Percentiles rank a stretch among this genome's conserved stretches.
phyloP scores from a whole-genome alignment of 2,888 invertebrate genomes.

The Thalpophila matura region DNA sequence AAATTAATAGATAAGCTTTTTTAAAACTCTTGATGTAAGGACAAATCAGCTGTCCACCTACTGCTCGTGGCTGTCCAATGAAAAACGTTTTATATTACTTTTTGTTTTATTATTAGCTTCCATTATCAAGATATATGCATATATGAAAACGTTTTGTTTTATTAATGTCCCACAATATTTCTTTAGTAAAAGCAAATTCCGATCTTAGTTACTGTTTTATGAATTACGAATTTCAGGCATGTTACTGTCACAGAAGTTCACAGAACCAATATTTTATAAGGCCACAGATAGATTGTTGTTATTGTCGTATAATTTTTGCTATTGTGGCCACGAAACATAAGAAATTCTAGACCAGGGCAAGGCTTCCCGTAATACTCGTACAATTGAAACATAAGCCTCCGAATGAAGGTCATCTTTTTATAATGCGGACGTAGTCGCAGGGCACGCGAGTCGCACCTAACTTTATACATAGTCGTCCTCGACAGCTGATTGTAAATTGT shows the following conservation, averaged over 20 bases:
- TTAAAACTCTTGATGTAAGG: constrained; percentile 31
- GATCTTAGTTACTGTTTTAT: no score
- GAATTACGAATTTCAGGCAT: no score
- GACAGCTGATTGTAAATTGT: constrained; percentile 59
- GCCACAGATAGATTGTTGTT: neutral
- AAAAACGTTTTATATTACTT: constrained; percentile 30
- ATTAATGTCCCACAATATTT: neutral
- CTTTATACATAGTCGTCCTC: constrained; percentile 46
- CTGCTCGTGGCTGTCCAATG: constrained; percentile 2
- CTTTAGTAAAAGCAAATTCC: neutral
- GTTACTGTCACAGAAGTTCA: no score
- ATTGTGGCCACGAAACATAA: no score
- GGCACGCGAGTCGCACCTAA: constrained; percentile 17
- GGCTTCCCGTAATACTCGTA: no score
- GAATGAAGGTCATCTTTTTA: constrained; percentile 34
- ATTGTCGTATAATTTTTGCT: no score
- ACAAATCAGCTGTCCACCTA: constrained; percentile 46
- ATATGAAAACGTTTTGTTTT: constrained; percentile 20
- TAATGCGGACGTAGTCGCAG: constrained; percentile 38
- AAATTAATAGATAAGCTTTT: constrained; percentile 41
- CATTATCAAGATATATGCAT: constrained; percentile 22
- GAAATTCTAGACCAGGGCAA: no score
- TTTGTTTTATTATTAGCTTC: constrained; percentile 23
- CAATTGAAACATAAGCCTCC: neutral
- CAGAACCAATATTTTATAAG: constrained; percentile 5